Evolutionary conservation across 2,888 invertebrate genomes (phyloP).

Genomic region (Eutolmus rufibarbis): DNA sequence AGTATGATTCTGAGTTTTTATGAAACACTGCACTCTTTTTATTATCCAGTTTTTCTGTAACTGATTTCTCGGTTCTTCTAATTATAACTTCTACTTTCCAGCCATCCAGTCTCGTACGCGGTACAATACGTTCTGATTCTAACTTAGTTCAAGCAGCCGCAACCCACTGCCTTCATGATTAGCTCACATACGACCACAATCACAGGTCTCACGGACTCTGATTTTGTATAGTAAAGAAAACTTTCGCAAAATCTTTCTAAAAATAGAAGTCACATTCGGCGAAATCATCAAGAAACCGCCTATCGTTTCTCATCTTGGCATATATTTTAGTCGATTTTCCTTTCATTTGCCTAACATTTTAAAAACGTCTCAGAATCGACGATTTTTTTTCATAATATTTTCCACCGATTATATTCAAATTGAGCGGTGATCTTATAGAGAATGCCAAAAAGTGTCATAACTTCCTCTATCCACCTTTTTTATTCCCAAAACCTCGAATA

Average conservation of each 20-base stretch:
- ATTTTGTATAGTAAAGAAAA: slow-evolving; percentile 17
- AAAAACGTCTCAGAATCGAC: neutral
- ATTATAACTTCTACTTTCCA: slow-evolving; percentile 58
- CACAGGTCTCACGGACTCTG: neutral
- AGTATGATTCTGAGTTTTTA: slow-evolving; percentile 28
- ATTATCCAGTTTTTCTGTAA: slow-evolving; percentile 15
- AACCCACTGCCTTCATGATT: neutral
- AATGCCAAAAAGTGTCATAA: neutral
- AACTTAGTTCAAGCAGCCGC: neutral
- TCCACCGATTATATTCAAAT: neutral
- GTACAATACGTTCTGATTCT: slow-evolving; percentile 62
- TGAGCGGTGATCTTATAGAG: neutral
- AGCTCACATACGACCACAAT: neutral
- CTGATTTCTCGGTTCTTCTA: neutral
- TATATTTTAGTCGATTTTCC: neutral
- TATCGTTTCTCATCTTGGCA: neutral
- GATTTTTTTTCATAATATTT: neutral
- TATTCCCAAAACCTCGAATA: neutral
- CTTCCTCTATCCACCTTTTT: neutral
- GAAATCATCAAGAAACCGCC: neutral
- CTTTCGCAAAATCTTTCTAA: slow-evolving; percentile 31
- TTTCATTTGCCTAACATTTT: neutral
- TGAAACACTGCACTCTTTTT: neutral
- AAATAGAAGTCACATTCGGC: slow-evolving; percentile 22
- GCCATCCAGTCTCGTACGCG: slow-evolving; percentile 66